Evolutionary conservation across 2,888 invertebrate species (phyloP).

Genomic region (Mythimna lalbum): DNA sequence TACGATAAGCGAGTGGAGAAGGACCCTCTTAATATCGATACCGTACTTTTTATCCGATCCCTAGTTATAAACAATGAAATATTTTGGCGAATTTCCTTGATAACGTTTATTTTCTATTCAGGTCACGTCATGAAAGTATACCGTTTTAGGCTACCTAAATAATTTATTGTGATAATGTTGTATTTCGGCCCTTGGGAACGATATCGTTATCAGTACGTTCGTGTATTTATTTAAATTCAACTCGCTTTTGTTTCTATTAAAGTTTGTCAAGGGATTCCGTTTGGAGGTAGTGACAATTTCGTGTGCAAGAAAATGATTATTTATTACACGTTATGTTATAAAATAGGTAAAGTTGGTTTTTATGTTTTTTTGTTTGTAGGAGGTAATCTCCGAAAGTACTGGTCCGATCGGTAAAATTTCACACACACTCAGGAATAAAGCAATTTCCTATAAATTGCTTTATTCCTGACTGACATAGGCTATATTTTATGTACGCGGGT

Average conservation of each 20-base stretch:
- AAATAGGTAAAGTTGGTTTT: no score
- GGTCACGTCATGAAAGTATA: constrained; percentile 36
- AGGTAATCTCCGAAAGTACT: no score
- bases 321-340: no score
- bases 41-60: background rate
- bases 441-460: no score
- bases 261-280: constrained; percentile 33
- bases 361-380: no score
- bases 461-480: no score
- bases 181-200: constrained; percentile 36
- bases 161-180: constrained; percentile 46
- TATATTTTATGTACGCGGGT: no score
- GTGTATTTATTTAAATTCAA: constrained; percentile 49
- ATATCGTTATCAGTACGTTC: constrained; percentile 38
- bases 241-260: constrained; percentile 36
- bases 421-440: no score
- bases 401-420: no score
- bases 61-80: constrained; percentile 26
- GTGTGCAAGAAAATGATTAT: no score
- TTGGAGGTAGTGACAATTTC: background rate
- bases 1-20: no score
- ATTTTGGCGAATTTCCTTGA: constrained; percentile 32
- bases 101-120: constrained; percentile 34
- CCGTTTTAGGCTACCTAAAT: constrained; percentile 34
- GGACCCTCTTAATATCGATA: background rate